Conservation (phyloP, 2,888 invertebrate genomes). For the Napeogenes sylphis region DNA sequence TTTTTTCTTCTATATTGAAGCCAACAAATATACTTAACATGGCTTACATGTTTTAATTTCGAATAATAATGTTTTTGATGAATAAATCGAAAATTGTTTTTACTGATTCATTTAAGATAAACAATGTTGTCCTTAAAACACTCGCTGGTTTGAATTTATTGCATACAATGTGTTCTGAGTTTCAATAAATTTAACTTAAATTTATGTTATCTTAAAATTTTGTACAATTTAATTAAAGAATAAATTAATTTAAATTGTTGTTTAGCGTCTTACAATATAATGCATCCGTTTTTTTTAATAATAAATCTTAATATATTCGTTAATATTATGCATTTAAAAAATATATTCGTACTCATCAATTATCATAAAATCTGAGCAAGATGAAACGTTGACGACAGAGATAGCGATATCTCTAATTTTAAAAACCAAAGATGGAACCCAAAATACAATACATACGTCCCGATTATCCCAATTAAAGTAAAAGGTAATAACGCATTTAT, state of each 20-base stretch:
- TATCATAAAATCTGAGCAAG: slow-evolving; percentile 14
- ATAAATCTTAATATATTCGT: too few relatives aligned
- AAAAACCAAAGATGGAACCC: slow-evolving; percentile 78
- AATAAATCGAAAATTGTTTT: too few relatives aligned
- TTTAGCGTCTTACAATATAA: slow-evolving; percentile 26
- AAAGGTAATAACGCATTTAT: slow-evolving; percentile 49
- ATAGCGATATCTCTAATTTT: slow-evolving; percentile 66
- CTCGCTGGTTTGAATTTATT: neutral
- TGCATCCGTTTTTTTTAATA: neutral
- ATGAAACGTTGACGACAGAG: slow-evolving; percentile 44
- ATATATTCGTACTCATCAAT: too few relatives aligned
- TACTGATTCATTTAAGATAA: too few relatives aligned
- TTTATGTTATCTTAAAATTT: slow-evolving; percentile 28
- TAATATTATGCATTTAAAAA: too few relatives aligned
- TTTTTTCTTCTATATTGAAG: too few relatives aligned
- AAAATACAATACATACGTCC: slow-evolving; percentile 71
- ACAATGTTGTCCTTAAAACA: neutral
- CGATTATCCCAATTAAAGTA: slow-evolving; percentile 47
- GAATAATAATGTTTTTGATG: too few relatives aligned
- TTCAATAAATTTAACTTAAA: slow-evolving; percentile 12
- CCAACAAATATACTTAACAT: too few relatives aligned
- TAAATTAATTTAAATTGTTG: slow-evolving; percentile 26
- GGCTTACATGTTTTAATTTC: too few relatives aligned
- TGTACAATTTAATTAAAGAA: slow-evolving; percentile 36
- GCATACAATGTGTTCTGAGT: neutral